phyloP scores from a whole-genome alignment of 2,888 invertebrate genomes.

The Volucella inanis region DNA sequence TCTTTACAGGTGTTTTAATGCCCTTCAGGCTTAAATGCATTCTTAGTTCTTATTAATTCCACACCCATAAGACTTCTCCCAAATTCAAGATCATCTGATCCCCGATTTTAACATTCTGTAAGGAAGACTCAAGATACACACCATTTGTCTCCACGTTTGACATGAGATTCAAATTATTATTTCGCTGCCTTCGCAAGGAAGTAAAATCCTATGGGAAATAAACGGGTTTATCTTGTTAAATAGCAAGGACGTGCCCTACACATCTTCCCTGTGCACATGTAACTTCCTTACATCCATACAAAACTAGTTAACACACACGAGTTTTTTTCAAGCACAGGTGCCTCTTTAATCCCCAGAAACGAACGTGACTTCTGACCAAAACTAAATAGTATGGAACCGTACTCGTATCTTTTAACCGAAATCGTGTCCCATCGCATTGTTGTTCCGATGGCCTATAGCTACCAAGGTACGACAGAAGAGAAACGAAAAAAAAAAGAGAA shows the following conservation, averaged over 20 bases:
- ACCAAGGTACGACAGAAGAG: neutral
- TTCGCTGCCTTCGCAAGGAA: too few relatives aligned
- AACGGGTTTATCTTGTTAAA: slow-evolving; percentile 9
- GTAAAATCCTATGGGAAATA: neutral
- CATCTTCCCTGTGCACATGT: neutral
- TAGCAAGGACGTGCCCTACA: slow-evolving; percentile 14
- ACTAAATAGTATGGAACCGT: slow-evolving; percentile 24
- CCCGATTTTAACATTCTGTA: too few relatives aligned
- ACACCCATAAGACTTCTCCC: too few relatives aligned
- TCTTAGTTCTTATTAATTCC: too few relatives aligned
- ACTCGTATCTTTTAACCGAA: slow-evolving; percentile 12
- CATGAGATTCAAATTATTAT: too few relatives aligned
- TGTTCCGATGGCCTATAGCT: neutral
- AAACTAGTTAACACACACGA: slow-evolving; percentile 25
- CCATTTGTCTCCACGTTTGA: too few relatives aligned
- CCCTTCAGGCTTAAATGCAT: too few relatives aligned
- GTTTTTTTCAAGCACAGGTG: slow-evolving; percentile 32
- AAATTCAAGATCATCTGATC: too few relatives aligned
- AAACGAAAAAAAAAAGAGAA: neutral
- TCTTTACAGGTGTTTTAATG: too few relatives aligned
- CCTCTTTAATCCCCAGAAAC: slow-evolving; percentile 47
- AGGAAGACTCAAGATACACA: too few relatives aligned
- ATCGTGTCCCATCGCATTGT: slow-evolving; percentile 38
- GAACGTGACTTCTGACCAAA: slow-evolving; percentile 46
- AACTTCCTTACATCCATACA: neutral